Evolutionary conservation across 2,113 vertebrate species (phyloP).

Genomic region (Probosciger aterrimus): DNA sequence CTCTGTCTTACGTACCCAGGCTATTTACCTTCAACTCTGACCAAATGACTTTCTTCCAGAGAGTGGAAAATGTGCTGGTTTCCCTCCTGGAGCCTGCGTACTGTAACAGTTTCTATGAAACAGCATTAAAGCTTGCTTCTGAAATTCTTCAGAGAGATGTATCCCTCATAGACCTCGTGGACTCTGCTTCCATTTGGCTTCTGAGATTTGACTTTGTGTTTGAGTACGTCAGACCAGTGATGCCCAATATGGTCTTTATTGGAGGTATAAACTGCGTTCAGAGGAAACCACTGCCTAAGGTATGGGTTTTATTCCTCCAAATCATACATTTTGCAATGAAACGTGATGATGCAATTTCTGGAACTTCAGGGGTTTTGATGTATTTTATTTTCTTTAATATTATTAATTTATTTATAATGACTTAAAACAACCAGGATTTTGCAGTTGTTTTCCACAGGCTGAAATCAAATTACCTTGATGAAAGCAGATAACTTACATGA

Average conservation of each 20-base stretch:
- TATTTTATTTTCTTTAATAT: background rate
- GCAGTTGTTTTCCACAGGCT: background rate
- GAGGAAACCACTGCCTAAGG: slow-evolving; percentile 25
- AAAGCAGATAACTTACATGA: background rate
- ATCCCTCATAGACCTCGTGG: slow-evolving; percentile 63
- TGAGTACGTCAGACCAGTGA: slow-evolving; percentile 80
- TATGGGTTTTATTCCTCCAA: background rate
- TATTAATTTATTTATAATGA: background rate
- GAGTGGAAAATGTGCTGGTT: slow-evolving; percentile 75
- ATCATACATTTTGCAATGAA: background rate
- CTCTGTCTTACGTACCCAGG: slow-evolving; percentile 51
- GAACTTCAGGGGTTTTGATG: rapidly evolving
- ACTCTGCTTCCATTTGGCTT: slow-evolving; percentile 75
- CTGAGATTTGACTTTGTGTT: slow-evolving; percentile 81
- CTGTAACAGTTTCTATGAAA: slow-evolving; percentile 59
- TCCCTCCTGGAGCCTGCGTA: slow-evolving; percentile 69
- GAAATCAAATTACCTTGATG: background rate
- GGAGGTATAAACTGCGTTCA: slow-evolving; percentile 77
- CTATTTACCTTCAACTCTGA: slow-evolving; percentile 11
- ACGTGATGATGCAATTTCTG: rapidly evolving
- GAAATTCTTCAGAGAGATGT: slow-evolving; percentile 76
- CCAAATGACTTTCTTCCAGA: slow-evolving; percentile 80
- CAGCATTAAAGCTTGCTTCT: slow-evolving; percentile 64
- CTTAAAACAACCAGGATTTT: background rate
- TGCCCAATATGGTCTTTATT: slow-evolving; percentile 84